Conservation (phyloP, 2,113 vertebrate genomes). For the Neodontobutis hainanensis region DNA sequence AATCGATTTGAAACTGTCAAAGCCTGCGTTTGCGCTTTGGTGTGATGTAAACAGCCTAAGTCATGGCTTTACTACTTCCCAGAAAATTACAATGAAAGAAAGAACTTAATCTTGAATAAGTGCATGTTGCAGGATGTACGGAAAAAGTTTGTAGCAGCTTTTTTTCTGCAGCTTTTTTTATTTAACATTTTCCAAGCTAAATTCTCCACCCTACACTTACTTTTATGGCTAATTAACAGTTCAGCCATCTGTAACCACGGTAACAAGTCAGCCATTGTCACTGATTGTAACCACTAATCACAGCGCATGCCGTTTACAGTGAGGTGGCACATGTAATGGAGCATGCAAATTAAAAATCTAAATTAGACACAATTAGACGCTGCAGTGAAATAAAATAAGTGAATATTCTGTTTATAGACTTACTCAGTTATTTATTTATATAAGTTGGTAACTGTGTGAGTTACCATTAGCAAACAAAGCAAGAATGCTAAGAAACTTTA, state of each 20-base stretch:
- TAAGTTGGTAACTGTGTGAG: no score
- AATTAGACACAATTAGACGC: constrained; percentile 6
- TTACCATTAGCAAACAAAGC: no score
- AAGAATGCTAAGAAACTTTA: no score
- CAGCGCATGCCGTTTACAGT: neutral
- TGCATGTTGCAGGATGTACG: neutral
- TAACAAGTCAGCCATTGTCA: constrained; percentile 25
- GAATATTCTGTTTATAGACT: neutral
- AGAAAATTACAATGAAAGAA: no score
- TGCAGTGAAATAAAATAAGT: constrained; percentile 1
- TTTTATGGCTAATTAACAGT: constrained; percentile 21
- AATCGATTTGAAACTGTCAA: no score
- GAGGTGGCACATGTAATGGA: no score
- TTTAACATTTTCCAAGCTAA: neutral
- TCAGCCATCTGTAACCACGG: constrained; percentile 29
- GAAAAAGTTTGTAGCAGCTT: neutral
- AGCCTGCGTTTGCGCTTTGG: no score
- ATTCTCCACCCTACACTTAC: neutral
- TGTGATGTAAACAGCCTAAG: no score
- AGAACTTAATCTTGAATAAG: neutral
- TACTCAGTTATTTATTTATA: no score
- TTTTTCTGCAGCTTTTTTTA: neutral
- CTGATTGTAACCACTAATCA: neutral
- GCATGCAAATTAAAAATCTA: no score
- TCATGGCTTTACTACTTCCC: no score